A percentile compares a stretch with the other conserved stretches of the same genome.
Conservation (phyloP, 2,113 vertebrate genomes). For the Anas platyrhynchos region DNA sequence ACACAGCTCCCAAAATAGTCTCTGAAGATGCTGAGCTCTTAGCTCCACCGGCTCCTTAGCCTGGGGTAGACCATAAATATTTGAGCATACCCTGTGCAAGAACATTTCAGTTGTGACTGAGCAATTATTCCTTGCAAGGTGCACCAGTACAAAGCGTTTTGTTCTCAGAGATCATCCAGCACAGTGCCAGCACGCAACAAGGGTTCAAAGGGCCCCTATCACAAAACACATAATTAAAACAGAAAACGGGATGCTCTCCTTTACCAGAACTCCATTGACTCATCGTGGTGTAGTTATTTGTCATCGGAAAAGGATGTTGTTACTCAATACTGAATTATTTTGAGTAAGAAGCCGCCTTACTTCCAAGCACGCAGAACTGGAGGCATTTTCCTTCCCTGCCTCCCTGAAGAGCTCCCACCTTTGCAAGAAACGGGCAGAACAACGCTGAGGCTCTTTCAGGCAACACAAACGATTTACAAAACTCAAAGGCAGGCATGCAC, state of each 20-base stretch:
- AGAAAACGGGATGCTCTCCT: not conserved
- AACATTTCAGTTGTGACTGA: not conserved
- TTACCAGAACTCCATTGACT: not conserved
- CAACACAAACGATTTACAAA: not conserved
- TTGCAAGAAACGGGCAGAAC: rapidly evolving
- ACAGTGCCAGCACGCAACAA: not conserved
- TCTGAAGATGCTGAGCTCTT: not conserved
- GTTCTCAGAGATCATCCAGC: not conserved
- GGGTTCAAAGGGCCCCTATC: not conserved
- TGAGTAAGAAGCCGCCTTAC: not conserved
- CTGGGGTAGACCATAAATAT: not conserved
- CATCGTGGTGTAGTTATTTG: not conserved
- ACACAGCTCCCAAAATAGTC: not conserved
- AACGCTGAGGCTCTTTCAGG: not conserved
- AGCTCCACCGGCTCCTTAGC: not conserved
- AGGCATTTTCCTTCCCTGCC: not conserved
- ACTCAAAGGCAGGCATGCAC: not conserved
- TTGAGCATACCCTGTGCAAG: not conserved
- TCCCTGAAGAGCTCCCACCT: not conserved
- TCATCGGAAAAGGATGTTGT: not conserved
- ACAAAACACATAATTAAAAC: not conserved
- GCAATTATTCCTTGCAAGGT: not conserved
- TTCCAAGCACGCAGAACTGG: not conserved
- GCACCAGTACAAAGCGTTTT: rapidly evolving
- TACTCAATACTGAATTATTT: not conserved